A percentile compares a stretch with the other conserved stretches of the same genome.
These are phyloP conservation scores for Coendou prehensilis DNA, from an alignment of 2,797 vertebrate species.

Conservation along the genomic window DNA sequence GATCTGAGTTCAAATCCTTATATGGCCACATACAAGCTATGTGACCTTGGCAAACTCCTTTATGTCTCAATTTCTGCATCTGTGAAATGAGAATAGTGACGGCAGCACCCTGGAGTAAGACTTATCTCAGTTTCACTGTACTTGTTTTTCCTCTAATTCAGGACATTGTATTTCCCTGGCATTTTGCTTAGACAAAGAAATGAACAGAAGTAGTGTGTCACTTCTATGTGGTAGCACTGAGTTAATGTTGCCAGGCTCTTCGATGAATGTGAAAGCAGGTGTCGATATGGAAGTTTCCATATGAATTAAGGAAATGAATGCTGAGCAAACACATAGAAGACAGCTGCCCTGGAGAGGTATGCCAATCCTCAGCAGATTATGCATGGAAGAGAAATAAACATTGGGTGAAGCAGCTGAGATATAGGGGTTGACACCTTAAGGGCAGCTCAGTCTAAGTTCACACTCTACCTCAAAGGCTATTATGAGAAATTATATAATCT, in stretches of 20 bases:
- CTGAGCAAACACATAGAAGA: neutral
- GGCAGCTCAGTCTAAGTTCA: neutral
- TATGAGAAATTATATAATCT: neutral
- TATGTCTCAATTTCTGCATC: neutral
- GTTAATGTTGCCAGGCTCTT: neutral
- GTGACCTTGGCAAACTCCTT: neutral
- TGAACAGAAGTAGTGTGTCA: neutral
- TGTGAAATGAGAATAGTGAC: neutral
- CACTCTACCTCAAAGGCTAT: neutral
- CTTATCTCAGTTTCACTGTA: neutral
- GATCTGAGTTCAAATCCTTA: neutral
- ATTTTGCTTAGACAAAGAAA: neutral
- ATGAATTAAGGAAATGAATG: neutral
- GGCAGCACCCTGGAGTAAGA: neutral
- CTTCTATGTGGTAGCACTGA: neutral
- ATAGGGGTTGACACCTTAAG: neutral
- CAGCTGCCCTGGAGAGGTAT: neutral
- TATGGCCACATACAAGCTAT: neutral
- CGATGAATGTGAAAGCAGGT: neutral
- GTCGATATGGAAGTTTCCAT: neutral
- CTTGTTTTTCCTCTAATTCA: neutral
- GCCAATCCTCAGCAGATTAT: neutral
- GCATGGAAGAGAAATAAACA: neutral
- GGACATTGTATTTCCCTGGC: neutral
- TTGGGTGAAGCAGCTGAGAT: neutral